Percentiles rank a stretch among this genome's conserved stretches.
Evolutionary conservation across 2,113 vertebrate genomes (phyloP).

Genomic region (Panurus biarmicus): DNA sequence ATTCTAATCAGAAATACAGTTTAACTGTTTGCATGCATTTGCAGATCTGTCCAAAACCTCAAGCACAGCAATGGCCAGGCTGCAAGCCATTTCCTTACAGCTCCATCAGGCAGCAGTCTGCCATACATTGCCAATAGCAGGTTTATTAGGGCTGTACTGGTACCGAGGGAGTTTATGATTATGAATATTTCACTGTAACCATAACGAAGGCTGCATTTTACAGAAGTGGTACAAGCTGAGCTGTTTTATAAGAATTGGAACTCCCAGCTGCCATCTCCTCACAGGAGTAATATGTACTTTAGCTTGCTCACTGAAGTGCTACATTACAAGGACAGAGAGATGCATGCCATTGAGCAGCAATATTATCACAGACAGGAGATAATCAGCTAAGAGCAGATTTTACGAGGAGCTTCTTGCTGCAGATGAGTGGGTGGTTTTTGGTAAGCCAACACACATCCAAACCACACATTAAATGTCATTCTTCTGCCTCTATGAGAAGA

Average conservation of each 20-base stretch:
- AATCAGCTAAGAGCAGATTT: background rate
- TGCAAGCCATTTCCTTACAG: background rate
- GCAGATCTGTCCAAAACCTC: background rate
- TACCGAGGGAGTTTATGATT: conserved; percentile 22
- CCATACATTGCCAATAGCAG: background rate
- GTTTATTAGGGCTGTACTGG: conserved; percentile 14
- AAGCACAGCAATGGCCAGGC: background rate
- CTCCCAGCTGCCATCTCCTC: conserved; percentile 16
- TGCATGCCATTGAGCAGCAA: background rate
- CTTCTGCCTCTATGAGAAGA: background rate
- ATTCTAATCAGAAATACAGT: conserved; percentile 11
- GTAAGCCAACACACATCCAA: background rate
- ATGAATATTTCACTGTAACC: conserved; percentile 44
- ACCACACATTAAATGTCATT: background rate
- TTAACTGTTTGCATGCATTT: conserved; percentile 14
- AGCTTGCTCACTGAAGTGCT: conserved; percentile 36
- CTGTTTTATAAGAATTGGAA: conserved; percentile 22
- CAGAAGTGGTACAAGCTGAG: conserved; percentile 10
- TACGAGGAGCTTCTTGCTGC: background rate
- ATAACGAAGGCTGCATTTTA: conserved; percentile 20
- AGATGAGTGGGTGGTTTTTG: background rate
- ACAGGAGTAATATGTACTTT: background rate
- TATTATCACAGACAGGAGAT: background rate
- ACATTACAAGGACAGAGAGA: conserved; percentile 3
- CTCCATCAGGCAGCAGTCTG: background rate